Conservation (phyloP, 2,797 vertebrate species). For the Macropus fuliginosus region DNA sequence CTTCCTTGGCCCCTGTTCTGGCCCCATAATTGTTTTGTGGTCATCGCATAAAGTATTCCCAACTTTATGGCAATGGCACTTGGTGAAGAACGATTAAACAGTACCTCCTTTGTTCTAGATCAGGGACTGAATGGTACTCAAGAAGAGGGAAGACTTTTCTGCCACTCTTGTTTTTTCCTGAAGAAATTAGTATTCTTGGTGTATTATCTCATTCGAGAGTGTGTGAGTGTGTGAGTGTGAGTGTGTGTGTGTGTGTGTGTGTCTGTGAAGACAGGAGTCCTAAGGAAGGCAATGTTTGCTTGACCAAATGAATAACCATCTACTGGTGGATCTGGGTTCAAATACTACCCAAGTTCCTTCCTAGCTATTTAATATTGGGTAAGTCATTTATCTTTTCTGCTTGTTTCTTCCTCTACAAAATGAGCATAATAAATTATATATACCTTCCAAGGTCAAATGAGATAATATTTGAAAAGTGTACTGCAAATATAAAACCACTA, state of each 20-base stretch:
- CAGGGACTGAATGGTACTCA: background rate
- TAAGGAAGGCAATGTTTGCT: background rate
- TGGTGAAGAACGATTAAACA: background rate
- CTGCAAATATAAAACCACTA: background rate
- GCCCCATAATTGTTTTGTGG: background rate
- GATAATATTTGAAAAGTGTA: background rate
- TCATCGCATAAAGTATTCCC: background rate
- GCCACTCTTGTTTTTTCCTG: background rate
- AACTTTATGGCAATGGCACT: background rate
- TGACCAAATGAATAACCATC: background rate
- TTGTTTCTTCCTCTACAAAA: background rate
- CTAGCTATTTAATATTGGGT: background rate
- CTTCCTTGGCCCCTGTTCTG: background rate
- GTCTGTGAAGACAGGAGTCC: background rate
- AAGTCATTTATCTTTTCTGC: background rate
- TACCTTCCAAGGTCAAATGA: background rate
- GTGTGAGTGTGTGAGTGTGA: too few species aligned
- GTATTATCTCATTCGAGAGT: background rate
- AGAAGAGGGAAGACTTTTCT: background rate
- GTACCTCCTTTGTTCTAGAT: background rate
- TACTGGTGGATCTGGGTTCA: background rate
- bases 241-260: too few species aligned
- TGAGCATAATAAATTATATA: background rate
- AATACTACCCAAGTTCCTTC: background rate
- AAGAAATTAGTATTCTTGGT: background rate